Evolutionary conservation across 2,888 invertebrate genomes (phyloP).

Genomic region (Tenthredo mesomela): DNA sequence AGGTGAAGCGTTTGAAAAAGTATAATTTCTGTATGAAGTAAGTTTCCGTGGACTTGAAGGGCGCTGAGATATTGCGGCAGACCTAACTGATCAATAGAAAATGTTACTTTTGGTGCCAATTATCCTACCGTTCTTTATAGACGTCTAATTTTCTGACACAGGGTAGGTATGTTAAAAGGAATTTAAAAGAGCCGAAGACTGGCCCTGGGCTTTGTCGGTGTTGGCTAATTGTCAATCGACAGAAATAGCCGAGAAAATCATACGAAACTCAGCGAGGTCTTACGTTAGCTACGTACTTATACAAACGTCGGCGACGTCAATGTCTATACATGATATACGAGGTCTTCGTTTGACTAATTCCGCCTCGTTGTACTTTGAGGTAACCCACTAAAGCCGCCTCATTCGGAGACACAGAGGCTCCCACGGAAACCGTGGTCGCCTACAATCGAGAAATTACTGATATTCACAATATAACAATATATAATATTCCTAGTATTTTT

Average conservation of each 20-base stretch:
- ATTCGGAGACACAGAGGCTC: conserved; percentile 31
- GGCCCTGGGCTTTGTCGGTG: conserved; percentile 32
- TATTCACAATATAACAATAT: conserved; percentile 34
- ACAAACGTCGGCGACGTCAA: conserved; percentile 55
- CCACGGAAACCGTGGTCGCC: conserved; percentile 41
- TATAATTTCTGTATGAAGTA: background rate
- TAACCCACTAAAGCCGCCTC: conserved; percentile 43
- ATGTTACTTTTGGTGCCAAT: background rate
- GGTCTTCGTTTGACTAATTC: conserved; percentile 70
- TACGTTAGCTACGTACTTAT: conserved; percentile 9
- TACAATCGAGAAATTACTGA: conserved; percentile 25
- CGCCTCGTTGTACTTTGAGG: conserved; percentile 68
- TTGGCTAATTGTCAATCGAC: conserved; percentile 28
- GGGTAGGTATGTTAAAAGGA: background rate
- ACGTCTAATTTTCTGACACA: background rate
- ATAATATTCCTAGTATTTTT: too few species aligned
- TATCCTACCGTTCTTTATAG: background rate
- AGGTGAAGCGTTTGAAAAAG: background rate
- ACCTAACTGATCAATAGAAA: background rate
- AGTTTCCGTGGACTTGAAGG: background rate
- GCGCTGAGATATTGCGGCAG: background rate
- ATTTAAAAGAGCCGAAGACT: conserved; percentile 30
- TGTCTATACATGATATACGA: conserved; percentile 74
- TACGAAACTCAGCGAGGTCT: conserved; percentile 41
- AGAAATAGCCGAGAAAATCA: conserved; percentile 37